Base-by-base conservation (phyloP, 2,797 vertebrate species). In the Caiman crocodilus region DNA sequence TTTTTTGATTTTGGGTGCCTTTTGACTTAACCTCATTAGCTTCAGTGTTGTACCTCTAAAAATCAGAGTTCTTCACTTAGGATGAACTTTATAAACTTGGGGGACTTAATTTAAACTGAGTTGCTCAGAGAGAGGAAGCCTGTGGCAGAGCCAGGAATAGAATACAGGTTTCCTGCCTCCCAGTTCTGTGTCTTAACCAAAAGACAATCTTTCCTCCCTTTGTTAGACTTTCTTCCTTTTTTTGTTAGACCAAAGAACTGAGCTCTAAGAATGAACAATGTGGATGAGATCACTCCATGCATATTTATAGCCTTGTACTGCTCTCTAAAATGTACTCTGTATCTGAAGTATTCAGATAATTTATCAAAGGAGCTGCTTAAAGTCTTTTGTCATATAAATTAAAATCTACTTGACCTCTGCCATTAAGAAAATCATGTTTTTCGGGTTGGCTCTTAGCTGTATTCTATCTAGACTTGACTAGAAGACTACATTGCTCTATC, bases 131-230 rank as follows among this genome's bases (percentile, higher is more conserved):
- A 58, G 35, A 18, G 61, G 32, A 42, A 74, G 61, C 76, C 15
- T 76, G 57, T 85, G 86, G 30, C 23, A 82, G 35, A 77, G 55
- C 11, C 57, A 76, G 69, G 87, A 94, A 84, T 79, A 87, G 64
- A 79, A 88, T 56, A 17, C 26, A 84, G 14, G 55, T 88, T 94
- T 96, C 79, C 90, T 89, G 57, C 74, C 79, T 83, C 76, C 42
- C 13, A 55, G 26, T 69, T 83, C 79, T 61, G 26, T 30, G 5
- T 60, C 50, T 90, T 89, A 85, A 82, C 25, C 59, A 83, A 59
- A 83, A 86, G 81, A 69, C 14, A 71, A 61, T 76, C 18, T 28
- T 92, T 91, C 76, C 82, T 88, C 69, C 64, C 83, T 91, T 93
- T 95, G 63, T 92, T 88, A 59, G 58, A 32, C 28, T 78, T 82